These are phyloP conservation scores for Drosophila borborema DNA, from an alignment of 2,888 invertebrate genomes.

Conservation along the genomic window DNA sequence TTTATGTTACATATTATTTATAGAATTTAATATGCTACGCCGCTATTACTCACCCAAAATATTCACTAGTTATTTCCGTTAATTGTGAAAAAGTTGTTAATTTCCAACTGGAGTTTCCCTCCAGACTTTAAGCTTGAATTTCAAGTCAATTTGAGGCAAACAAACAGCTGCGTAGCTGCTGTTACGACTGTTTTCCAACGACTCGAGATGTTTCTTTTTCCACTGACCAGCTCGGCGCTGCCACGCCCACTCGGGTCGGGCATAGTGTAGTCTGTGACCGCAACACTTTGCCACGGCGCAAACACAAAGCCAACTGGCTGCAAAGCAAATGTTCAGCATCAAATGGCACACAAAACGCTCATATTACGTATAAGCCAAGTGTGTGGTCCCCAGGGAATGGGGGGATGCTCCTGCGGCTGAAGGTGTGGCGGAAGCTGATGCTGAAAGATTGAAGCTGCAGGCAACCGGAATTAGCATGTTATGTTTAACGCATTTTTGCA, in stretches of 20 bases:
- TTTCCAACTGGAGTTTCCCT: neutral
- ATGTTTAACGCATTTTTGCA: slow-evolving; percentile 82
- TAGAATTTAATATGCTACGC: neutral
- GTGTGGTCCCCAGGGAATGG: slow-evolving; percentile 3
- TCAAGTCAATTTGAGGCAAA: neutral
- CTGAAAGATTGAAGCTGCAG: slow-evolving; percentile 72
- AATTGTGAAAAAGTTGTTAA: neutral
- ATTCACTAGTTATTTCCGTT: neutral
- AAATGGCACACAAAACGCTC: slow-evolving; percentile 76
- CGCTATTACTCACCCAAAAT: neutral
- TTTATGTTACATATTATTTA: no score
- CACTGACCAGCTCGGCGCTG: slow-evolving; percentile 5
- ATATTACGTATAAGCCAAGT: slow-evolving; percentile 59
- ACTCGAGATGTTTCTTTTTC: slow-evolving; percentile 6
- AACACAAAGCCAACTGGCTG: slow-evolving; percentile 40
- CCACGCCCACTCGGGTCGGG: slow-evolving; percentile 19
- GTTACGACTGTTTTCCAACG: neutral
- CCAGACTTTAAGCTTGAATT: neutral
- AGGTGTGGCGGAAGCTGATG: slow-evolving; percentile 14
- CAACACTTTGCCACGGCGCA: slow-evolving; percentile 51
- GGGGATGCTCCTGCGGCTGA: slow-evolving; percentile 16
- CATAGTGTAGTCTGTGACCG: slow-evolving; percentile 26
- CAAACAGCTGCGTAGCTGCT: neutral
- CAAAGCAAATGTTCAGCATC: slow-evolving; percentile 47
- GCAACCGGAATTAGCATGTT: slow-evolving; percentile 79